Conservation (phyloP, 2,888 invertebrate genomes). For the Mesorhabditis belari region DNA sequence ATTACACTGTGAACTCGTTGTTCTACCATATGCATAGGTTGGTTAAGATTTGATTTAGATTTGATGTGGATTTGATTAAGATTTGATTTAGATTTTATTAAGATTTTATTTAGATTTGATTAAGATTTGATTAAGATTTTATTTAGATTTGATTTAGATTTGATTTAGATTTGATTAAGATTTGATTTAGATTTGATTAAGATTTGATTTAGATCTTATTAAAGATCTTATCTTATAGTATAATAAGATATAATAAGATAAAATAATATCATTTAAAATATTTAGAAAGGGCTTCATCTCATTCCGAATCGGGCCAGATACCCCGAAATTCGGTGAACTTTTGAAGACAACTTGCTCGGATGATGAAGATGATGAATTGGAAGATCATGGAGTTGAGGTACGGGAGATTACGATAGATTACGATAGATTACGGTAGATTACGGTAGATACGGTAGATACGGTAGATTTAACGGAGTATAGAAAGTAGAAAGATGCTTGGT, state of each 20-base stretch:
- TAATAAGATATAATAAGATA: neutral
- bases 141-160: no score
- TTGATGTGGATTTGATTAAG: no score
- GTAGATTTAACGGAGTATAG: neutral
- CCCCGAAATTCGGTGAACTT: conserved; percentile 49
- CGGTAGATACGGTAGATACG: neutral
- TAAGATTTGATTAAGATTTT: no score
- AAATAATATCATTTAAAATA: neutral
- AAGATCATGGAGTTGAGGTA: conserved; percentile 1
- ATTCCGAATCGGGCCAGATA: conserved; percentile 48
- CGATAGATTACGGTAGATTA: no score
- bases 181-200: no score
- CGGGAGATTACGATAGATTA: no score
- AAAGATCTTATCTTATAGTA: neutral
- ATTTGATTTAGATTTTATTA: no score
- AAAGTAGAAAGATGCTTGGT: no score
- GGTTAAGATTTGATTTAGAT: neutral
- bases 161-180: no score
- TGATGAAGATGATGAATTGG: conserved; percentile 32
- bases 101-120: conserved; percentile 2
- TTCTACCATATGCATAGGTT: conserved; percentile 44
- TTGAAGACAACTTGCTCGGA: conserved; percentile 49
- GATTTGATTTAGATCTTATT: no score
- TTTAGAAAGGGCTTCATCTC: conserved; percentile 40
- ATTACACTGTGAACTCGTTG: conserved; percentile 46